Evolutionary conservation across 2,797 vertebrate genomes (phyloP).

Genomic region (Garrulus glandarius): DNA sequence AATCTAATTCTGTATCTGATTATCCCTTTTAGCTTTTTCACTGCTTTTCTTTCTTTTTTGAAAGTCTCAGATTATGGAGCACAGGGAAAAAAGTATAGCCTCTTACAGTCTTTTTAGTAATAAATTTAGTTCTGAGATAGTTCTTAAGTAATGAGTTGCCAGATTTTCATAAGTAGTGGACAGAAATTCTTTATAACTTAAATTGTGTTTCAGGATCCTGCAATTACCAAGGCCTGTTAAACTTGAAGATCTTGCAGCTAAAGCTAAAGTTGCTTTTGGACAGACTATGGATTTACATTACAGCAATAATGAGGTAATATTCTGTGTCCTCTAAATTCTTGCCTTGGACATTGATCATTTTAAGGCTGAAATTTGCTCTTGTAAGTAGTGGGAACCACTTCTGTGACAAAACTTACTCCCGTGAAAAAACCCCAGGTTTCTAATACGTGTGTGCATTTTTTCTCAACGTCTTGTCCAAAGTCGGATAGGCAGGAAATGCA

Average conservation of each 20-base stretch:
- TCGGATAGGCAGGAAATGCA: not conserved
- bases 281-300: slow-evolving; percentile 97
- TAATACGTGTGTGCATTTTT: not conserved
- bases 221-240: slow-evolving; percentile 92
- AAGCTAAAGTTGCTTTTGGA: slow-evolving; percentile 95
- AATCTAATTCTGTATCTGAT: not conserved
- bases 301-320: slow-evolving; percentile 96
- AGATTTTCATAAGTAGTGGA: not conserved
- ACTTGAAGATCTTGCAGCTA: slow-evolving; percentile 89
- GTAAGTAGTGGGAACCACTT: not conserved
- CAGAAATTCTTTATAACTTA: not conserved
- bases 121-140: not conserved
- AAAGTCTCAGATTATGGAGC: not conserved
- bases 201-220: slow-evolving; percentile 84
- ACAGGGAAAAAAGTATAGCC: not conserved
- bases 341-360: not conserved
- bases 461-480: not conserved
- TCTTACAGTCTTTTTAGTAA: not conserved
- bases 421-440: not conserved
- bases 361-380: not conserved
- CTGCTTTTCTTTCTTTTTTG: not conserved
- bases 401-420: not conserved
- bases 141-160: not conserved
- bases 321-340: not conserved
- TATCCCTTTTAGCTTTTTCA: not conserved